Evolutionary conservation across 2,113 vertebrate genomes (phyloP), one percentile per base, ranked within the genome.

Genomic region (Eulacestoma nigropectus): DNA sequence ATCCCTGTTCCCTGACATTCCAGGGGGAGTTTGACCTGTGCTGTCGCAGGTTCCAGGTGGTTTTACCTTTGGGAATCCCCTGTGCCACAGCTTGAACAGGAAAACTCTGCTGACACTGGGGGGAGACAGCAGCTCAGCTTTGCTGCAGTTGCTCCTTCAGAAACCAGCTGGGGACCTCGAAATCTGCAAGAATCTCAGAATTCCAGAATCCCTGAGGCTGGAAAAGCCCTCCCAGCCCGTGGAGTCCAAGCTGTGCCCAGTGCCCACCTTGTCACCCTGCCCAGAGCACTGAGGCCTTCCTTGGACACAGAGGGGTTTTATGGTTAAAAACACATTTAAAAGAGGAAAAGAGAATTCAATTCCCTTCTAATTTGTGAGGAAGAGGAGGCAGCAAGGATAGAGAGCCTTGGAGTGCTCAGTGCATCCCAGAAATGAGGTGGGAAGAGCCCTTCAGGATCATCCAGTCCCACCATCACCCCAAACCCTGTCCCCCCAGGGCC

Each of bases 121-220:
- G 96, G 95, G 95, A 93, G 95, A 95, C 91, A 95, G 56, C 86
- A 56, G 91, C 95, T 96, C 89, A 78, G 52, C 59, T 93, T 96
- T 93, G 19, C 70, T 88, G 70, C 56, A 3, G n/a, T 35, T 92
- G 49, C 59, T 37, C 46, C 4, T 77, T 63, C 73, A 70, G 35
- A 42, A 84, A 57, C 10, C 18, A 30, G 22, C 16, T 59, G 42
- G n/a, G 22, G 7, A 67, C 27, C 27, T 94, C 0, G 2, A 52
- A 78, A 20, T 59, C 47, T n/a, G 32, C 5, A 7, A 19, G 67
- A 57, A 73, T 65, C 21, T 47, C 65, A 1, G 4, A 22, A 62
- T 62, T 2, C 56, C 56, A 3, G 13, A 0, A 55, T 70, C 7
- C 9, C 41, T 5, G 67, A 6, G 35, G 35, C 1, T 88, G 86